These are phyloP conservation scores for Acridotheres tristis DNA, from an alignment of 2,797 vertebrate species.

Conservation along the genomic window DNA sequence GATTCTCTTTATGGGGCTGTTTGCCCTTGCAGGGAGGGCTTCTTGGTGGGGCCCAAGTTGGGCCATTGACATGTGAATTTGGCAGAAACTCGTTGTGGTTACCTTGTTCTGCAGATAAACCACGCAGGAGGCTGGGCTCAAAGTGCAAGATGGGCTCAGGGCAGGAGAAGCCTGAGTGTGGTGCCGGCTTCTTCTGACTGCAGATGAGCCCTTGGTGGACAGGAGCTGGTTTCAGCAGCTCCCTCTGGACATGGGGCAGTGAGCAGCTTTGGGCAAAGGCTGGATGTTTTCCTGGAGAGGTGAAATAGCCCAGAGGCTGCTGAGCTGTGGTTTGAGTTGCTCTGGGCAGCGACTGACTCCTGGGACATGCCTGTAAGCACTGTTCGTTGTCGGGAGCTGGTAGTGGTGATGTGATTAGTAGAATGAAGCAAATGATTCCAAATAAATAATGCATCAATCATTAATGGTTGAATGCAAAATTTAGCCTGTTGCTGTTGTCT, in stretches of 20 bases:
- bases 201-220: background rate
- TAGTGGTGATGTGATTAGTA: background rate
- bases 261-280: background rate
- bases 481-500: background rate
- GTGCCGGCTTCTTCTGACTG: background rate
- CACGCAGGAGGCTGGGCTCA: rapidly evolving
- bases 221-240: background rate
- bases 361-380: background rate
- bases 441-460: slow-evolving; percentile 36
- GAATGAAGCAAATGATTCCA: background rate
- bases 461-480: background rate
- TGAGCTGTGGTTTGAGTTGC: rapidly evolving
- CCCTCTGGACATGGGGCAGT: background rate
- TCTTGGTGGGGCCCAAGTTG: background rate
- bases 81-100: background rate
- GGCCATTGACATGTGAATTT: background rate
- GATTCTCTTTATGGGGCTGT: background rate
- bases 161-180: rapidly evolving
- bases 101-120: background rate
- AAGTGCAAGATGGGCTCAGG: background rate
- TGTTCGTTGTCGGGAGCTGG: background rate
- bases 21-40: background rate
- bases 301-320: rapidly evolving
- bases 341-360: background rate
- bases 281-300: background rate